Evolutionary conservation across 2,888 invertebrate species (phyloP), one percentile per base, ranked within the genome.

Genomic region (Sthenelais limicola): DNA sequence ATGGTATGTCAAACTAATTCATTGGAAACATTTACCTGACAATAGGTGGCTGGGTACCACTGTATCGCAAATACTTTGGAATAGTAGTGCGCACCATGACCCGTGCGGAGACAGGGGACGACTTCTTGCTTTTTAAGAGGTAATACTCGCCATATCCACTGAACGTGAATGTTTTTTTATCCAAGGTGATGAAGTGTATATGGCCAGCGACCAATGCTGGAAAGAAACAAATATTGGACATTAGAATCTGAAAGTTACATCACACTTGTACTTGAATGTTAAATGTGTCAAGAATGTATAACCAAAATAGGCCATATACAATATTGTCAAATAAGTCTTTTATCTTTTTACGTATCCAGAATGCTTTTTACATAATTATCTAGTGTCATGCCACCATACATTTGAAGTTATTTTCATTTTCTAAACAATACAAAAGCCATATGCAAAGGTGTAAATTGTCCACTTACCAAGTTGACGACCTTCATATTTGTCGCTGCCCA

Each of bases 71-170:
- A 24, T 26, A 9, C 47, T 35, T 35, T 2, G 67, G 30, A 30
- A 21, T 3, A 26, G 12, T 26, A 18, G 30, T 18, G 7, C 68
- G 32, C 18, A 24, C n/a, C 35, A 51, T 49, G 24, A 51, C 35
- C 12, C 30, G 49, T 32, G 52, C 35, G 35, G 32, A 32, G 1
- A 51, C 52, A 3, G 52, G 51, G 4, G 51, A 33, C 9, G 24
- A n/a, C 21, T 24, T 21, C 24, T 28, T 21, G 21, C 47, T 47
- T 3, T 26, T 30, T 21, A 52, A 7, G 32, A 68, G 30, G 49
- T 47, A 33, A n/a, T 33, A 68, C 35, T 68, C 68, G 1, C 68
- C 68, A 5, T 48, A 24, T 18, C 68, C 51, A 35, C 24, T 35
- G 26, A 33, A 68, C 3, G 68, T 52, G 48, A n/a, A 47, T 12